Conservation (phyloP, 2,797 vertebrate species). For the Emys orbicularis region DNA sequence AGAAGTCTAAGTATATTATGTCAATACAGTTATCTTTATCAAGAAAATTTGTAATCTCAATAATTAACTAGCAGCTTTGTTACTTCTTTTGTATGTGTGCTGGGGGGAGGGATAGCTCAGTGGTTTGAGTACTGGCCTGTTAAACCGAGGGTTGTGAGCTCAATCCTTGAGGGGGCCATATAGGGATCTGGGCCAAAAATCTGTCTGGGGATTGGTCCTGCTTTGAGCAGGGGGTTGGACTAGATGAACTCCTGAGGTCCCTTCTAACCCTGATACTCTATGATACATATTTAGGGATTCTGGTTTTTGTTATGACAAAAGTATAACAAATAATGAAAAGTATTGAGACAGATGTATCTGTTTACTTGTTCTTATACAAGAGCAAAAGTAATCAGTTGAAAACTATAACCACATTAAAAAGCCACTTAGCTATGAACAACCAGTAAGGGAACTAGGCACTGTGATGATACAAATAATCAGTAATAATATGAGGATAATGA, state of each 20-base stretch:
- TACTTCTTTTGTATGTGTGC: not conserved
- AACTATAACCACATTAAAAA: not conserved
- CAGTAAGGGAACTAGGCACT: not conserved
- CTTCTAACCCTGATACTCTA: no score
- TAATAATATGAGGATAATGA: not conserved
- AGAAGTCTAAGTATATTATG: not conserved
- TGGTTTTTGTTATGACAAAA: not conserved
- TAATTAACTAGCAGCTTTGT: not conserved
- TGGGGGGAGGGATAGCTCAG: no score
- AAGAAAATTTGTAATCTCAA: not conserved
- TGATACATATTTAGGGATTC: not conserved
- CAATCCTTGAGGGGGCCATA: no score
- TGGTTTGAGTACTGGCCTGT: no score
- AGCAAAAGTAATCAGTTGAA: not conserved
- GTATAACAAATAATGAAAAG: not conserved
- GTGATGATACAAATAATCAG: no score
- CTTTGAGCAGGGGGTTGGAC: no score
- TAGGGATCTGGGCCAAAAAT: no score
- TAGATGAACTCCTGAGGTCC: no score
- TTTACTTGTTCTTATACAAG: not conserved
- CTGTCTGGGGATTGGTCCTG: no score
- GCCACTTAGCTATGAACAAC: not conserved
- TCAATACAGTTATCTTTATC: not conserved
- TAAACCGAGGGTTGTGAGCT: no score
- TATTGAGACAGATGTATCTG: not conserved